Conservation (phyloP, 1,140 invertebrate genomes). For the Samia ricini region DNA sequence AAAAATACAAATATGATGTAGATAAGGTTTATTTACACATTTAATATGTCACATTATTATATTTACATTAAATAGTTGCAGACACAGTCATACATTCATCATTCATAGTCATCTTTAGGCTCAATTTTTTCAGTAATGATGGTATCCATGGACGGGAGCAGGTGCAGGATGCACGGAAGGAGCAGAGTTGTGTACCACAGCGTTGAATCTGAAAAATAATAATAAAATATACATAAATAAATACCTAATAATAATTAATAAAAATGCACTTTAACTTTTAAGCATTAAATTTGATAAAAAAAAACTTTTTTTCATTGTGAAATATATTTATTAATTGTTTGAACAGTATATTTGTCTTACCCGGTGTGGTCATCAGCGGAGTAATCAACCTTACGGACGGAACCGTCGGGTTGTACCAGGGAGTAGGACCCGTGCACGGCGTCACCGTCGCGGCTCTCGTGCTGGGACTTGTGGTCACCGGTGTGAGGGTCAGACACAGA, state of each 20-base stretch:
- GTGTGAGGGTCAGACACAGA: slow-evolving; percentile 73
- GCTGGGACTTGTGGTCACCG: slow-evolving; percentile 57
- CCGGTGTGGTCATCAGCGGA: slow-evolving; percentile 58
- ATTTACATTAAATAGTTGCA: slow-evolving; percentile 14
- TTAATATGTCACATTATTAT: slow-evolving; percentile 15
- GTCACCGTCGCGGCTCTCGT: slow-evolving; percentile 56
- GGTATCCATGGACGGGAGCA: slow-evolving; percentile 6
- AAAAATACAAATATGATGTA: not conserved
- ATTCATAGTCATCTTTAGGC: not conserved
- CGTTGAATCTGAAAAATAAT: slow-evolving; percentile 58
- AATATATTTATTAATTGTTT: too few species aligned
- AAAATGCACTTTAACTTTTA: too few species aligned
- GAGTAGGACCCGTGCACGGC: slow-evolving; percentile 62
- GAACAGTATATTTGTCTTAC: slow-evolving; percentile 24
- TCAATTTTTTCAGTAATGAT: slow-evolving; percentile 9
- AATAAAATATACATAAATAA: not conserved
- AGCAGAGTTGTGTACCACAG: slow-evolving; percentile 71
- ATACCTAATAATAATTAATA: not conserved
- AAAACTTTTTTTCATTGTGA: too few species aligned
- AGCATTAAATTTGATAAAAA: too few species aligned
- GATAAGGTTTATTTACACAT: slow-evolving; percentile 2
- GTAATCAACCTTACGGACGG: slow-evolving; percentile 69
- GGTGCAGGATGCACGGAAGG: slow-evolving; percentile 28
- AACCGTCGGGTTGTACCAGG: slow-evolving; percentile 69
- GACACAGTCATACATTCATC: not conserved